These are phyloP conservation scores for Channa striata DNA, from an alignment of 2,797 vertebrate species.

Conservation along the genomic window DNA sequence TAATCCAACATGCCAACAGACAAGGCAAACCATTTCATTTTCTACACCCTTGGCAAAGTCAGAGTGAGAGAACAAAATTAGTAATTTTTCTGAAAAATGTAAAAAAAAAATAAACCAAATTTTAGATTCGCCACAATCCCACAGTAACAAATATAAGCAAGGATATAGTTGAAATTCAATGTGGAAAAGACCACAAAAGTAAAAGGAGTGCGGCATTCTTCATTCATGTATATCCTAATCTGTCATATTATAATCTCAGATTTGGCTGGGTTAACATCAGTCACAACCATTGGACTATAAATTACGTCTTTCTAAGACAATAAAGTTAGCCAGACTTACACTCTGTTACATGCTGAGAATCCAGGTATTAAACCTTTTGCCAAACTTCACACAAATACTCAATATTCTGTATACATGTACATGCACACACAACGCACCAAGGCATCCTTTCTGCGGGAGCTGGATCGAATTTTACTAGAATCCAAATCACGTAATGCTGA, in stretches of 20 bases:
- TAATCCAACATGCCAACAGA: conserved; percentile 15
- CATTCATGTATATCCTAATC: background rate
- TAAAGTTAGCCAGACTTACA: conserved; percentile 15
- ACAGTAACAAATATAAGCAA: background rate
- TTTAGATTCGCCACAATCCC: background rate
- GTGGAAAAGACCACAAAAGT: background rate
- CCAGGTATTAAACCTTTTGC: conserved; percentile 4
- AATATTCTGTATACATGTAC: conserved; percentile 29
- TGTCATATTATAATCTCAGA: background rate
- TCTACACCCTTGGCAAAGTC: background rate
- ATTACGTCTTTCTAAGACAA: conserved; percentile 10
- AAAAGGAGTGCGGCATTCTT: background rate
- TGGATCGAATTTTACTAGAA: conserved; percentile 83
- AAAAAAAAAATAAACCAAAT: background rate
- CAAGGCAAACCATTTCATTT: conserved; percentile 10
- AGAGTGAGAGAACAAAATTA: conserved; percentile 11
- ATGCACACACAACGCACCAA: conserved; percentile 84
- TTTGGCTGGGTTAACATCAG: background rate
- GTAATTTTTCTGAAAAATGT: no score
- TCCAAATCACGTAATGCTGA: conserved; percentile 82
- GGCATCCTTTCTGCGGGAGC: conserved; percentile 86
- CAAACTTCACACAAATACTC: conserved; percentile 12
- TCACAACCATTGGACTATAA: background rate
- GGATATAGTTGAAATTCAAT: background rate
- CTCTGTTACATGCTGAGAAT: conserved; percentile 27